Percentiles rank a stretch among this genome's conserved stretches.
phyloP scores from a whole-genome alignment of 2,113 vertebrate genomes.

The Spermophilus dauricus region DNA sequence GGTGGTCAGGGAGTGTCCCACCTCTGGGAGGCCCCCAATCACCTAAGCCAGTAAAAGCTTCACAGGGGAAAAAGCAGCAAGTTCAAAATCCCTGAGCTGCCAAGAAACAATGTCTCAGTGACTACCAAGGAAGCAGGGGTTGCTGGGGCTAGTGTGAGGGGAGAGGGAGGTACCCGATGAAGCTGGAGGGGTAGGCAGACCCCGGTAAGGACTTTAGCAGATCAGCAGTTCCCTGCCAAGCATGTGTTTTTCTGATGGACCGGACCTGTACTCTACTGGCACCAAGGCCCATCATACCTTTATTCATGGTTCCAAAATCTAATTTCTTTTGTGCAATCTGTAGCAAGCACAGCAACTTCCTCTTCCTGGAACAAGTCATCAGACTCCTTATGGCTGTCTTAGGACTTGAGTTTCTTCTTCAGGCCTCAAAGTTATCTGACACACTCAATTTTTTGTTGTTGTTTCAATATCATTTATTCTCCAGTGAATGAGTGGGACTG shows the following conservation, averaged over 20 bases:
- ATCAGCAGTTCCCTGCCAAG: background rate
- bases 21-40: background rate
- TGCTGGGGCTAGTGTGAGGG: background rate
- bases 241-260: background rate
- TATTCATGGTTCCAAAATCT: background rate
- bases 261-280: background rate
- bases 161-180: rapidly evolving
- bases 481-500: background rate
- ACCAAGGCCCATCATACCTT: background rate
- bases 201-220: background rate
- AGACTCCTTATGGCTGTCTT: background rate
- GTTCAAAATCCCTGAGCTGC: background rate
- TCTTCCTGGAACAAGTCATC: background rate
- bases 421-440: background rate
- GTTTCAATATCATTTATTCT: background rate
- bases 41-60: background rate
- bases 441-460: background rate
- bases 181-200: background rate
- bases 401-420: background rate
- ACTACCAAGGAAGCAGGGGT: background rate
- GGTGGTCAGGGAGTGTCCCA: background rate
- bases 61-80: background rate
- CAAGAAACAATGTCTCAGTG: background rate
- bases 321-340: slow-evolving; percentile 38
- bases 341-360: background rate